These are phyloP conservation scores for Pteria penguin DNA, from an alignment of 2,888 invertebrate genomes.

Conservation along the genomic window DNA sequence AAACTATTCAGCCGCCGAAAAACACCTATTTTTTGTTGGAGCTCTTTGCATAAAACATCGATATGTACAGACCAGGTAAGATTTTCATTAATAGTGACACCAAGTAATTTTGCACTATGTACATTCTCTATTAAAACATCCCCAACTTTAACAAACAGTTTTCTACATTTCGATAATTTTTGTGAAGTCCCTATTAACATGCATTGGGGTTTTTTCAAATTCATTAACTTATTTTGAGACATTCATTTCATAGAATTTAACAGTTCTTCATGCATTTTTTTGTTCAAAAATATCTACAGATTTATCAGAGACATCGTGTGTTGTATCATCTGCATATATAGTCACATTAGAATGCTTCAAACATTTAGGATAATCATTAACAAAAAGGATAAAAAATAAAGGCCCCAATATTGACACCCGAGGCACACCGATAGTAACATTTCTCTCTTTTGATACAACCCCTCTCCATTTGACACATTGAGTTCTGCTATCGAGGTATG, in stretches of 20 bases:
- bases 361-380: constrained; percentile 29
- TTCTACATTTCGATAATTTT: not conserved
- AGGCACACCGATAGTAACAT: constrained; percentile 10
- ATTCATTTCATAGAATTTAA: not conserved
- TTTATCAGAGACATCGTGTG: constrained; percentile 9
- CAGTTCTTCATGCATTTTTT: not conserved
- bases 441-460: not conserved
- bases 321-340: constrained; percentile 19
- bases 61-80: no score
- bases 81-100: no score
- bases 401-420: no score
- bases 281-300: no score
- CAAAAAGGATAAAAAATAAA: no score
- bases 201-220: not conserved
- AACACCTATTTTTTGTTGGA: no score
- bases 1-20: no score
- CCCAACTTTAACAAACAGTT: not conserved
- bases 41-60: no score
- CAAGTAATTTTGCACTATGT: no score
- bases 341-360: constrained; percentile 2
- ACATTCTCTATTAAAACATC: no score
- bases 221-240: not conserved
- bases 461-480: not conserved
- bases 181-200: not conserved
- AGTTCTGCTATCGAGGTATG: no score